Conservation (phyloP, 2,888 invertebrate species). For the Odontocolon sp. region DNA sequence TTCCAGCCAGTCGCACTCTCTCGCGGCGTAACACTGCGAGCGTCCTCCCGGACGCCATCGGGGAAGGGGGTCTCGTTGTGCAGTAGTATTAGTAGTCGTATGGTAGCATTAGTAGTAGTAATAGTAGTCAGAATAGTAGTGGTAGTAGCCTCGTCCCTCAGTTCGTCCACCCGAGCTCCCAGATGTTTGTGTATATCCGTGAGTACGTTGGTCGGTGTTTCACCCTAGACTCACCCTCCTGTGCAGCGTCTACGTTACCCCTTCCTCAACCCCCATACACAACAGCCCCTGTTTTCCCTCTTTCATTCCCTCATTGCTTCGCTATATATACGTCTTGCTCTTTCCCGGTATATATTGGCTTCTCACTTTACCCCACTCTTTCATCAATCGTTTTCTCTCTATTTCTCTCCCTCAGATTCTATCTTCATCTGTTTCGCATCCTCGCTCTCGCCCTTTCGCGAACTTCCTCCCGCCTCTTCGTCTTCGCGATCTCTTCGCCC, state of each 20-base stretch:
- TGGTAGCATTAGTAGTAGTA: background rate
- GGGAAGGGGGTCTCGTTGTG: constrained; percentile 44
- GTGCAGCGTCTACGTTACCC: constrained; percentile 50
- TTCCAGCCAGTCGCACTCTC: constrained; percentile 33
- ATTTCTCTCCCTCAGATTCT: background rate
- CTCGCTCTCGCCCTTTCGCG: constrained; percentile 8
- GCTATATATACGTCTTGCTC: constrained; percentile 18
- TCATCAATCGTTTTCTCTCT: background rate
- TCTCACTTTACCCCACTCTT: constrained; percentile 21
- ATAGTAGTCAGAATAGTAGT: constrained; percentile 7
- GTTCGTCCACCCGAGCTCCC: constrained; percentile 48
- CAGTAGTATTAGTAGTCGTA: constrained; percentile 11
- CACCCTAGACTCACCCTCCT: constrained; percentile 55
- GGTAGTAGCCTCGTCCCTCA: constrained; percentile 49
- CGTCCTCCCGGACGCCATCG: too few species aligned
- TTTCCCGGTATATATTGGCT: background rate
- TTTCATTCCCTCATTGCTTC: constrained; percentile 33
- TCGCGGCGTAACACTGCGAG: constrained; percentile 32
- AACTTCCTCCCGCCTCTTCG: constrained; percentile 18
- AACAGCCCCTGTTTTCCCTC: constrained; percentile 30
- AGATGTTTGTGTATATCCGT: constrained; percentile 39
- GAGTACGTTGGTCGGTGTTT: constrained; percentile 60
- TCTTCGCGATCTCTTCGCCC: constrained; percentile 5
- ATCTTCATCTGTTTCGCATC: constrained; percentile 47
- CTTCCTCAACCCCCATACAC: constrained; percentile 20